Conservation (phyloP, 2,113 vertebrate species). For the Mastomys natalensis region DNA sequence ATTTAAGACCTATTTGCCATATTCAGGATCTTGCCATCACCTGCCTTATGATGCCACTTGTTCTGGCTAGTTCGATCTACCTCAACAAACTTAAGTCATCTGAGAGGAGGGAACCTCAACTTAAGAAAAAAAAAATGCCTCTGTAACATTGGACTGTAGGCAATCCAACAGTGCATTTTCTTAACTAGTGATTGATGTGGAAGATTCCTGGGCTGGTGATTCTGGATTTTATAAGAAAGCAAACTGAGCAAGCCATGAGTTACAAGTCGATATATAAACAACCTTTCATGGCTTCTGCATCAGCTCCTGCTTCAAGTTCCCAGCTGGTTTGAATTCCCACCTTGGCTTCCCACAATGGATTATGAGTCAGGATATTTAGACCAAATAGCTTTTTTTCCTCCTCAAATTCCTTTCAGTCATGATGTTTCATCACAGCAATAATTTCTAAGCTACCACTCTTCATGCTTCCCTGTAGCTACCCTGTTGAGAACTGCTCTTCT, state of each 20-base stretch:
- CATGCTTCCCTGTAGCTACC: not conserved
- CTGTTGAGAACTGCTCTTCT: not conserved
- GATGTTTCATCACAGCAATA: not conserved
- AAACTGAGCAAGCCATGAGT: not conserved
- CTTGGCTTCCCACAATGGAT: not conserved
- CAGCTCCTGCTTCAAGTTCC: not conserved
- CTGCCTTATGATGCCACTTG: not conserved
- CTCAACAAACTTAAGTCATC: not conserved
- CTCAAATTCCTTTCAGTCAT: not conserved
- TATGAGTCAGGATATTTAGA: not conserved
- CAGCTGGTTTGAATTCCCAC: not conserved
- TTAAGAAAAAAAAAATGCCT: not conserved
- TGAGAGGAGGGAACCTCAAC: not conserved
- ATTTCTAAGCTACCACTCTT: not conserved
- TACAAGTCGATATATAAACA: not conserved
- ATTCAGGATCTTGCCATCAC: not conserved
- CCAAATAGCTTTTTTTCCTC: not conserved
- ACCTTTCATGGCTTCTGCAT: not conserved
- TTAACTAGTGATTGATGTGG: not conserved
- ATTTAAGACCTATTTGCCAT: not conserved
- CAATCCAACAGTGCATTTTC: not conserved
- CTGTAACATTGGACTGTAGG: not conserved
- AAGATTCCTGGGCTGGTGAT: not conserved
- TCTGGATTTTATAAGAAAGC: not conserved
- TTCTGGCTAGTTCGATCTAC: not conserved